Percentiles rank a stretch among this genome's conserved stretches.
Conservation (phyloP, 2,888 invertebrate species). For the Drosophila algonquin region DNA sequence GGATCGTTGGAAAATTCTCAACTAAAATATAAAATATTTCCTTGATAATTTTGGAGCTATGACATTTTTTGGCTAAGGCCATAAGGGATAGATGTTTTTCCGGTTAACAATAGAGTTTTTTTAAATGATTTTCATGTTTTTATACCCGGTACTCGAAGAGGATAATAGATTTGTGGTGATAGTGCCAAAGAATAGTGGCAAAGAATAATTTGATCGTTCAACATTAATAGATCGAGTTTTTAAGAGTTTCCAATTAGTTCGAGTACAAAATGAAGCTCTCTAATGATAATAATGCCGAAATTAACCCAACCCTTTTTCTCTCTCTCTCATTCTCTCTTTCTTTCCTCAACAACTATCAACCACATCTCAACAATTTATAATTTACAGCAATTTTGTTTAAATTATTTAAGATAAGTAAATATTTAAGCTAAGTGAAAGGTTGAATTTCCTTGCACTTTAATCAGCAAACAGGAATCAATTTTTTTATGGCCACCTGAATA, state of each 20-base stretch:
- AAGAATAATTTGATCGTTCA: too few relatives aligned
- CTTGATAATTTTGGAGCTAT: too few relatives aligned
- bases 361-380: constrained; percentile 14
- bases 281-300: not conserved
- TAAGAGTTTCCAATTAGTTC: not conserved
- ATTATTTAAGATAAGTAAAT: constrained; percentile 16
- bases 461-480: constrained; percentile 23
- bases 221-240: not conserved
- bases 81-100: too few relatives aligned
- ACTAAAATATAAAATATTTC: too few relatives aligned
- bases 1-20: too few relatives aligned
- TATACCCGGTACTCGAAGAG: too few relatives aligned
- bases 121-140: too few relatives aligned
- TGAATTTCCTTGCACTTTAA: constrained; percentile 32
- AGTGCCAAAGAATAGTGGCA: too few relatives aligned
- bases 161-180: too few relatives aligned
- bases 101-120: too few relatives aligned
- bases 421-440: constrained; percentile 28
- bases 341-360: not conserved
- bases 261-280: not conserved
- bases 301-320: not conserved
- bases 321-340: not conserved
- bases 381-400: constrained; percentile 13
- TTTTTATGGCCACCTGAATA: constrained; percentile 32
- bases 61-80: too few relatives aligned